Conservation (phyloP, 2,797 vertebrate genomes). For the Siniperca undulata region DNA sequence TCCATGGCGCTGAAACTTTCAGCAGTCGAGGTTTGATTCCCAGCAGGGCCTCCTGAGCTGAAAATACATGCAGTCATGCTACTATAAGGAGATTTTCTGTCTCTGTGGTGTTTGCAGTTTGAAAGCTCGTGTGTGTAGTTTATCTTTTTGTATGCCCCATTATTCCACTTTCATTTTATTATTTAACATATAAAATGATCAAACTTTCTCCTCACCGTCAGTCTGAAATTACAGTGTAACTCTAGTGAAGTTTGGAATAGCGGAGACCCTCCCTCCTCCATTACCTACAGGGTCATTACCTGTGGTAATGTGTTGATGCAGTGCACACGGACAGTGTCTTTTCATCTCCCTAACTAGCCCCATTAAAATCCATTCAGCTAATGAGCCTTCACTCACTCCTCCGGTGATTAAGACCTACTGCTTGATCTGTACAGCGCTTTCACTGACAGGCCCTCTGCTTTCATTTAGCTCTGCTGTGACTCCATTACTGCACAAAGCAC, state of each 20-base stretch:
- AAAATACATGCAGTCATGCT: conserved; percentile 29
- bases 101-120: conserved; percentile 5
- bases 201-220: neutral
- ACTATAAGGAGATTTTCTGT: conserved; percentile 18
- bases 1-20: conserved; percentile 50
- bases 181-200: conserved; percentile 14
- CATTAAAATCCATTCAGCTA: conserved; percentile 84
- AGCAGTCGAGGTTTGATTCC: conserved; percentile 47
- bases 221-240: conserved; percentile 17
- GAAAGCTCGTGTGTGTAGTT: neutral
- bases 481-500: conserved; percentile 35
- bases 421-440: conserved; percentile 59
- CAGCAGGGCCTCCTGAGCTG: conserved; percentile 38
- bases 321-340: conserved; percentile 69
- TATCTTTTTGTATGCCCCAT: neutral
- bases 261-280: conserved; percentile 45
- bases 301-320: conserved; percentile 72
- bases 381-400: conserved; percentile 79
- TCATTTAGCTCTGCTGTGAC: conserved; percentile 57
- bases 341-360: conserved; percentile 80
- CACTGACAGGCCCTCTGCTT: conserved; percentile 46
- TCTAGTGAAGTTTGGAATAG: conserved; percentile 22
- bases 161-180: conserved; percentile 2
- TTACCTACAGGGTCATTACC: conserved; percentile 76
- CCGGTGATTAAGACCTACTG: conserved; percentile 72